These are phyloP conservation scores for Otolemur crassicaudatus DNA, from an alignment of 2,797 vertebrate genomes.

Conservation along the genomic window DNA sequence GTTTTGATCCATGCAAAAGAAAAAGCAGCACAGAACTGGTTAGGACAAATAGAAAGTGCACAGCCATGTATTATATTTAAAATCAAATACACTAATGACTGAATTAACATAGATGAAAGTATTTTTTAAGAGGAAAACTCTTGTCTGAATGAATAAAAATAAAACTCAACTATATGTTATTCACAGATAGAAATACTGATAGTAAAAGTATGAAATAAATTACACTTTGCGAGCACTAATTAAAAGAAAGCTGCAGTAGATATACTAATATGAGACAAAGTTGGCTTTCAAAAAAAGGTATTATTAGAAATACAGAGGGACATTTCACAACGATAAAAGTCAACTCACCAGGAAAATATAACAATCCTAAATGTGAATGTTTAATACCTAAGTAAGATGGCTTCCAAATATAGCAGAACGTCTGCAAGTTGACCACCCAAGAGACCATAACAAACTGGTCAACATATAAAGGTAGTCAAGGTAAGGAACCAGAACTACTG, in stretches of 20 bases:
- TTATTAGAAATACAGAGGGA: slow-evolving; percentile 7
- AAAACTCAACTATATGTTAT: not conserved
- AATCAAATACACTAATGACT: not conserved
- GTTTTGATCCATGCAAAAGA: not conserved
- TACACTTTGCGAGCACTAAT: not conserved
- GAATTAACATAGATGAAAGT: not conserved
- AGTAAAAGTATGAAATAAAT: slow-evolving; percentile 59
- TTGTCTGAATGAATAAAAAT: slow-evolving; percentile 14
- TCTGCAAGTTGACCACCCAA: no score
- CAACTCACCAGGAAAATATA: slow-evolving; percentile 17
- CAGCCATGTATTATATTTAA: not conserved
- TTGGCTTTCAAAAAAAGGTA: slow-evolving; percentile 52
- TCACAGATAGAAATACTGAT: slow-evolving; percentile 19
- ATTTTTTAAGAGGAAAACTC: slow-evolving; percentile 25
- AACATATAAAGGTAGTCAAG: no score
- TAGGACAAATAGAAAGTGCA: slow-evolving; percentile 7
- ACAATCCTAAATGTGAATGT: not conserved
- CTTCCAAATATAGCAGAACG: not conserved
- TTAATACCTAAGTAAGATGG: not conserved
- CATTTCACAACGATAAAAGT: not conserved
- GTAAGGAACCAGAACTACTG: no score
- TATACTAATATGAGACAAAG: slow-evolving; percentile 1
- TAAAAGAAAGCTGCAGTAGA: not conserved
- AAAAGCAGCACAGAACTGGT: not conserved
- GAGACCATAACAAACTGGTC: no score